Evolutionary conservation across 2,797 vertebrate species (phyloP), one percentile per base, ranked within the genome.

Genomic region (Acanthiza pusilla): DNA sequence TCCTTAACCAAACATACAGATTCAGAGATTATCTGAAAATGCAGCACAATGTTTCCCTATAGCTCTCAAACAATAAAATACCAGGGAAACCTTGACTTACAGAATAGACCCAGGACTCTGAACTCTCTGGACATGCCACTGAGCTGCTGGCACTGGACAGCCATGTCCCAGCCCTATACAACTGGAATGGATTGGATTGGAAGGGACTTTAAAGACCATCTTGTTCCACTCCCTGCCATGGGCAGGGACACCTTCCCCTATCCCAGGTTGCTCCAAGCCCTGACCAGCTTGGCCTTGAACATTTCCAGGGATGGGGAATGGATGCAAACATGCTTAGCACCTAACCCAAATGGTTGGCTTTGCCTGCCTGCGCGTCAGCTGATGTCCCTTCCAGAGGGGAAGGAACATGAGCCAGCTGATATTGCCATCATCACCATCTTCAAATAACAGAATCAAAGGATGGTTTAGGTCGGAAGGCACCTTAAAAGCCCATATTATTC

Each of bases 91-190:
- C 23, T 15, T 1, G 2, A 50, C 16, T 16, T 13, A 13, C 1
- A 13, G 65, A 66, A 38, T 1, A 38, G 47, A 19, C 4, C 10
- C 29, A 16, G 42, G 26, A 40, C 18, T 27, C 79, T 5, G 8
- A 21, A 3, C 22, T 8, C 27, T 5, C 26, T 2, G 6, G 47
- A 29, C 3, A 3, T 1, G 7, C 13, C 13, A 10, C 13, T 0
- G 0, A 75, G 54, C 57, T 43, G n/a, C 42, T 20, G 8, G 20
- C 11, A 1, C 14, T 2, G 10, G 15, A 6, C 3, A 36, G 67
- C 5, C 27, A 36, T 2, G 1, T 29, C 58, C 65, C 34, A 53
- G 47, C 14, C 51, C 40, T 23, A 21, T 8, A 38, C 25, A 36
- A 13, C 17, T 22, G 19, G 9, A 60, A 25, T 25, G 30, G 22